These are phyloP conservation scores for Chionomys nivalis DNA, from an alignment of 2,113 vertebrate species.

Conservation along the genomic window DNA sequence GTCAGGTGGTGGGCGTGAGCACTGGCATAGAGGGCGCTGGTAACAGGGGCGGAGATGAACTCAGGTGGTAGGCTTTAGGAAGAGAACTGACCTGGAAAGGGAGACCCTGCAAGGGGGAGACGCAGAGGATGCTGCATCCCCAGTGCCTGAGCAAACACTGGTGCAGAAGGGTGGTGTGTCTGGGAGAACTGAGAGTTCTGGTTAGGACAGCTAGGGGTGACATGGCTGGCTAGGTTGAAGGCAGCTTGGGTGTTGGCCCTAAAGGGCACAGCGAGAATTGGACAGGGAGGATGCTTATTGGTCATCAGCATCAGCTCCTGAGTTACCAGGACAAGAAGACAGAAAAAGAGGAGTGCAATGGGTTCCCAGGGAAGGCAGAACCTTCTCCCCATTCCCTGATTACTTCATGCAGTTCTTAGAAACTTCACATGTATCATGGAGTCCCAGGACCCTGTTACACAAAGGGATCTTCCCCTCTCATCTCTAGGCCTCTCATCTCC, in stretches of 20 bases:
- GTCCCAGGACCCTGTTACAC: neutral
- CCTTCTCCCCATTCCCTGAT: rapidly evolving
- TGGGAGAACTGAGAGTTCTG: neutral
- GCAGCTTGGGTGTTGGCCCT: too few species aligned
- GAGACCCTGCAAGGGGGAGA: neutral
- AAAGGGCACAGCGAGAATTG: neutral
- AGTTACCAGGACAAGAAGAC: neutral
- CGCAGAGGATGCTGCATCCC: neutral
- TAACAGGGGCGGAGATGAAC: neutral
- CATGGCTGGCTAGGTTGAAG: neutral
- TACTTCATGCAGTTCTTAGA: neutral
- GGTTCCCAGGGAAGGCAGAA: rapidly evolving
- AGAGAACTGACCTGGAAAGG: neutral
- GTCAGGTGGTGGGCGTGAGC: neutral
- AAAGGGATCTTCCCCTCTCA: rapidly evolving
- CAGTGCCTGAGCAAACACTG: neutral
- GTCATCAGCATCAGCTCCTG: neutral
- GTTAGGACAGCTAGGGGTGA: neutral
- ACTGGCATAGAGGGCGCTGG: neutral
- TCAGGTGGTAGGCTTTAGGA: neutral
- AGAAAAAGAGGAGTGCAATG: rapidly evolving
- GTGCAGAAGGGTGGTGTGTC: neutral
- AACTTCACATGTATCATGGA: rapidly evolving
- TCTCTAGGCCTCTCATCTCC: neutral
- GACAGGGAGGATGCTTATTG: neutral